Evolutionary conservation across 2,888 invertebrate species (phyloP), one percentile per base, ranked within the genome.

Genomic region (Chydorus sphaericus): DNA sequence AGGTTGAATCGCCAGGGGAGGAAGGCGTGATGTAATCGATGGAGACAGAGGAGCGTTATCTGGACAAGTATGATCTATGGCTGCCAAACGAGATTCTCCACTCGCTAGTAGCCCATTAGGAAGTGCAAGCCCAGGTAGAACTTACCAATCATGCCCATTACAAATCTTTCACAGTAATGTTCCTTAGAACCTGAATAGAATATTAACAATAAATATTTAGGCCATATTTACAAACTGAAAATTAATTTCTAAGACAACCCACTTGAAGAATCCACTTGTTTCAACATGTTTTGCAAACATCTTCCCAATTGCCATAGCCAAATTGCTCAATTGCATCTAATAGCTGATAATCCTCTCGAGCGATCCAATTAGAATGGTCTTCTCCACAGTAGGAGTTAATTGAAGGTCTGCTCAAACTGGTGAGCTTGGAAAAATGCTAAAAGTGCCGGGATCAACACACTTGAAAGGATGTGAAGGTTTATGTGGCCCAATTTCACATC

Each of bases 221-320:
- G n/a, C n/a, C n/a, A n/a, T n/a, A n/a, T n/a, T n/a, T n/a, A 39
- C 44, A n/a, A 28, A 30, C 11, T 29, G 29, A 51, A 20, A 48
- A 57, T 23, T 28, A 26, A 54, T 52, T 29, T 20, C 39, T 48
- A 23, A 18, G n/a, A n/a, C 23, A 37, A 4, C 57, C 63, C 73
- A 86, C 87, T 91, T 76, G 90, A 88, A n/a, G 90, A 81, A 57
- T 84, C 83, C n/a, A 66, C 84, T 77, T 28, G 87, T 86, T 73
- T 90, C 86, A 63, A 94, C 86, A 66, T 90, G 85, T 72, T 84
- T 82, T 57, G 90, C 84, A n/a, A 62, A 93, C 86, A 69, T 91
- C 87, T 70, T 91, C 88, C 93, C 94, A 94, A 69, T 93, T 94
- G 31, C 92, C 93, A 73, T 90, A 93, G 1, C 92, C 91, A 74